phyloP scores from a whole-genome alignment of 2,888 invertebrate genomes.

The Gibbula magus region DNA sequence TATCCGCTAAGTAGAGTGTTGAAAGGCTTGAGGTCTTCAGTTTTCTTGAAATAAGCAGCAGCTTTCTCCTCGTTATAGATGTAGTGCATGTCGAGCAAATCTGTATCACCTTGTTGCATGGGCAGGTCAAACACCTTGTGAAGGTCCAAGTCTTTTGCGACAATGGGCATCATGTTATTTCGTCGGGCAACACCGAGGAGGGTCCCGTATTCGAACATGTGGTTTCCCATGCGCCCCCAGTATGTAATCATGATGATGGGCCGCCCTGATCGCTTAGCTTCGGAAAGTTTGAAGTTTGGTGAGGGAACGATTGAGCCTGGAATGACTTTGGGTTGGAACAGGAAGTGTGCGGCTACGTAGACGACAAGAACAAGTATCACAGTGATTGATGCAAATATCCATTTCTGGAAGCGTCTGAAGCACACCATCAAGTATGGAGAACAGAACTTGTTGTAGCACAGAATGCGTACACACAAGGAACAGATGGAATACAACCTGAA shows the following conservation, averaged over 20 bases:
- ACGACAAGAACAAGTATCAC: background rate
- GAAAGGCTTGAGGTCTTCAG: slow-evolving; percentile 36
- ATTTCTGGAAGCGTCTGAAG: background rate
- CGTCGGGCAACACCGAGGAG: slow-evolving; percentile 55
- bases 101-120: slow-evolving; percentile 36
- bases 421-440: background rate
- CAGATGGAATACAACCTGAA: background rate
- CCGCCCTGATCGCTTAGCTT: background rate
- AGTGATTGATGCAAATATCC: background rate
- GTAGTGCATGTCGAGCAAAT: slow-evolving; percentile 32
- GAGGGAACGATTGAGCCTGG: background rate
- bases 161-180: slow-evolving; percentile 60
- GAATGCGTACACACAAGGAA: background rate
- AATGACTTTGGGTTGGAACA: background rate
- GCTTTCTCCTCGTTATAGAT: slow-evolving; percentile 32
- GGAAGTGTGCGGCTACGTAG: background rate
- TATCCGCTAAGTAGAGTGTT: slow-evolving; percentile 55
- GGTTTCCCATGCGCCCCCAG: slow-evolving; percentile 62
- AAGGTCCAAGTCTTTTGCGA: slow-evolving; percentile 45
- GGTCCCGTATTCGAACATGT: slow-evolving; percentile 64
- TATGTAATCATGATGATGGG: slow-evolving; percentile 45
- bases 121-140: slow-evolving; percentile 52
- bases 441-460: background rate
- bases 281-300: background rate
- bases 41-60: slow-evolving; percentile 36